These are phyloP conservation scores for Madoqua kirkii DNA, from an alignment of 2,113 vertebrate species.

Conservation along the genomic window DNA sequence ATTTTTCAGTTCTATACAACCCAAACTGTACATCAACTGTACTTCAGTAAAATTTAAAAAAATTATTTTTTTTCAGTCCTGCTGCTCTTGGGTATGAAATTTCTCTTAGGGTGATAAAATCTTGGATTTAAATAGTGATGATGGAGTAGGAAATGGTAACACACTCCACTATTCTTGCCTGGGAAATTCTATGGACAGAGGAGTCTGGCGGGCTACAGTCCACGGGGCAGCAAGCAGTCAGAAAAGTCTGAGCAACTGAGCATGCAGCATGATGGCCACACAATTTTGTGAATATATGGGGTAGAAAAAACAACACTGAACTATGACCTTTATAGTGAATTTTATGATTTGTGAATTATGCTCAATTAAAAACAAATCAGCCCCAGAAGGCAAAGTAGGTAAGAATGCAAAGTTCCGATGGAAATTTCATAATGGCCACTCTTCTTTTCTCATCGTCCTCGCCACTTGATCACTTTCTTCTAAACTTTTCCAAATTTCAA, in stretches of 20 bases:
- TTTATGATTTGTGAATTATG: neutral
- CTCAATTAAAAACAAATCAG: neutral
- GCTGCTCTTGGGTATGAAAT: neutral
- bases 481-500: constrained; percentile 17
- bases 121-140: neutral
- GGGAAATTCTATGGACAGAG: neutral
- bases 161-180: neutral
- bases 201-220: neutral
- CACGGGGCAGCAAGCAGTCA: neutral
- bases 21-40: neutral
- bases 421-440: neutral
- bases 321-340: neutral
- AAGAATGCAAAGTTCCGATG: neutral
- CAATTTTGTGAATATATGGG: constrained; percentile 1
- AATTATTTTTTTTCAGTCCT: neutral
- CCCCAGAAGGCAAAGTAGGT: neutral
- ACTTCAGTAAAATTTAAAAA: neutral
- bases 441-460: neutral
- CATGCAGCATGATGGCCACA: neutral
- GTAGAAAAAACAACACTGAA: neutral
- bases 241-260: neutral
- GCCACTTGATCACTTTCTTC: neutral
- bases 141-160: neutral
- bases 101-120: neutral
- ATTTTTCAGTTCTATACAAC: neutral